These are phyloP conservation scores for Pseudochirops cupreus DNA, from an alignment of 2,797 vertebrate species.

Conservation along the genomic window DNA sequence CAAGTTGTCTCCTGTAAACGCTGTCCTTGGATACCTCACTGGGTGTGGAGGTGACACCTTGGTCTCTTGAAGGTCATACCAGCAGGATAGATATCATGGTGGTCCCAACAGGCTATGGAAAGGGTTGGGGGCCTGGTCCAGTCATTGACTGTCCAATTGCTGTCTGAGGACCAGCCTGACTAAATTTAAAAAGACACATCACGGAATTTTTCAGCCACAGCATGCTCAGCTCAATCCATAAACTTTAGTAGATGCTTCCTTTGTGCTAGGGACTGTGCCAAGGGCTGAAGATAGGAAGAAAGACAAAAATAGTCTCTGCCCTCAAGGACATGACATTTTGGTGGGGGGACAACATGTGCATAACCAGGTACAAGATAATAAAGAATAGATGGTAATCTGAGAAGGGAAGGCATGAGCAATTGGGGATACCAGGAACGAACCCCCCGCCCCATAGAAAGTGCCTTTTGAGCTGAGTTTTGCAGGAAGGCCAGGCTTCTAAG, in stretches of 20 bases:
- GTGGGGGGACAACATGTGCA: not conserved
- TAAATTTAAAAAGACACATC: not conserved
- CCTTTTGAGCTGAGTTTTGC: not conserved
- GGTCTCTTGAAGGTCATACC: not conserved
- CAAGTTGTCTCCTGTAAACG: not conserved
- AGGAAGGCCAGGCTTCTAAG: not conserved
- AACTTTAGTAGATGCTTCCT: not conserved
- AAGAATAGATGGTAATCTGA: not conserved
- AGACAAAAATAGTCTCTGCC: not conserved
- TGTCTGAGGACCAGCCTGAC: not conserved
- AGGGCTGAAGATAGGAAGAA: not conserved
- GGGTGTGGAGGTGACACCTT: not conserved
- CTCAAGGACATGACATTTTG: not conserved
- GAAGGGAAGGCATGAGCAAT: not conserved
- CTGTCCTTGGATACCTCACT: not conserved
- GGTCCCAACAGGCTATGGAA: not conserved
- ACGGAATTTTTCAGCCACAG: not conserved
- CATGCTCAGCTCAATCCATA: not conserved
- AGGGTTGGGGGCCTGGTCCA: not conserved
- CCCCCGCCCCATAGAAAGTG: not conserved
- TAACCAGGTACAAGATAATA: not conserved
- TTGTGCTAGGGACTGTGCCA: not conserved
- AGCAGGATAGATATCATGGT: not conserved
- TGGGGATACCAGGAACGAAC: not conserved
- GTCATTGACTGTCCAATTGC: not conserved